Percentiles rank a stretch among this genome's conserved stretches.
Evolutionary conservation across 1,140 invertebrate species (phyloP).

Genomic region (Holotrichia oblita): DNA sequence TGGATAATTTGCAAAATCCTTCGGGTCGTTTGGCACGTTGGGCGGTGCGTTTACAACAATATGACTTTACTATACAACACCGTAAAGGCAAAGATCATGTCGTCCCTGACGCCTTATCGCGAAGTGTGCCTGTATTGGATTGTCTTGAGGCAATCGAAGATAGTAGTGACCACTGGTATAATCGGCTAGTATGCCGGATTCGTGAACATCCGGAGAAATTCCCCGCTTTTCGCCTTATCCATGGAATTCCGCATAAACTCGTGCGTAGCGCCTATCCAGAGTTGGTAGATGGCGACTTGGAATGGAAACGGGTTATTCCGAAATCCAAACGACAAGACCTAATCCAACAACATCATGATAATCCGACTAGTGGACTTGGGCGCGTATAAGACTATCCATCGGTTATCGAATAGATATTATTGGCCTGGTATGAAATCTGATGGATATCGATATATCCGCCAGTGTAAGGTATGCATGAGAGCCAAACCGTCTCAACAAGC

Average conservation of each 20-base stretch:
- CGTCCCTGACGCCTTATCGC: too few relatives aligned
- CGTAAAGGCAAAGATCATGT: too few relatives aligned
- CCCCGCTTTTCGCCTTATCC: constrained; percentile 18
- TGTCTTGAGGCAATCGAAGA: too few relatives aligned
- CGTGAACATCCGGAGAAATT: constrained; percentile 25
- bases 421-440: constrained; percentile 34
- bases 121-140: too few relatives aligned
- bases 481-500: background rate
- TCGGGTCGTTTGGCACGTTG: too few relatives aligned
- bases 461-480: background rate
- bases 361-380: constrained; percentile 49
- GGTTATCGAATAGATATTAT: constrained; percentile 33
- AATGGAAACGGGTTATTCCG: too few relatives aligned
- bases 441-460: background rate
- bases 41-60: too few relatives aligned
- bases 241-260: background rate
- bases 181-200: constrained; percentile 5
- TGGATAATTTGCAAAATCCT: too few relatives aligned
- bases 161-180: constrained; percentile 38
- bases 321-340: constrained; percentile 38
- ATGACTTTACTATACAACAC: too few relatives aligned
- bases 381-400: constrained; percentile 47
- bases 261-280: background rate
- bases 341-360: constrained; percentile 47
- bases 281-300: too few relatives aligned